phyloP scores from a whole-genome alignment of 1,140 invertebrate species.

The Leucophenga varia region DNA sequence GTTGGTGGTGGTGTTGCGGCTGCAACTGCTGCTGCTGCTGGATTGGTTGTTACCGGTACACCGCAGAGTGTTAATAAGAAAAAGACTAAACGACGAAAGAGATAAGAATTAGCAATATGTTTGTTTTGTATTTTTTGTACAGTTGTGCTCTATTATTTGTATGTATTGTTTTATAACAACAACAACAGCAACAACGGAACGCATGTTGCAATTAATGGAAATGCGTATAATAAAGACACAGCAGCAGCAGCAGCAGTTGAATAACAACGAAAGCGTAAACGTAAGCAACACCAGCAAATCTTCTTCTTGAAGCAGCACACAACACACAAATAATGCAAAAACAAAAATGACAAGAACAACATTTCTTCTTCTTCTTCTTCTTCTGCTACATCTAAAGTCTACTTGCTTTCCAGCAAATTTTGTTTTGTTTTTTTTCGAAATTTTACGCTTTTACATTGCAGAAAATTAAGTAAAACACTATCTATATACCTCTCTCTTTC shows the following conservation, averaged over 20 bases:
- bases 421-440: too few species aligned
- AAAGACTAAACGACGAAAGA: conserved; percentile 53
- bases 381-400: too few species aligned
- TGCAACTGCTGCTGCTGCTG: neutral
- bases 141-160: conserved; percentile 46
- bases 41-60: conserved; percentile 4
- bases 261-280: conserved; percentile 1
- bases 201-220: neutral
- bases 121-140: conserved; percentile 55
- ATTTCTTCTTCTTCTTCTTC: too few species aligned
- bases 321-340: too few species aligned
- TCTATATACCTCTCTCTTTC: too few species aligned
- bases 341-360: too few species aligned
- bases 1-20: conserved; percentile 5
- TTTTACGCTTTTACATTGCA: too few species aligned
- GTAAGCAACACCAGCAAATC: too few species aligned
- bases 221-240: conserved; percentile 5
- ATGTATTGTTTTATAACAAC: conserved; percentile 18
- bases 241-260: conserved; percentile 2
- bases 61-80: conserved; percentile 50
- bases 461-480: too few species aligned
- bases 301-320: too few species aligned
- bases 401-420: too few species aligned
- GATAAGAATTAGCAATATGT: conserved; percentile 57
- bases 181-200: conserved; percentile 1